phyloP scores from a whole-genome alignment of 2,113 vertebrate genomes.

The Oxyruncus cristatus region DNA sequence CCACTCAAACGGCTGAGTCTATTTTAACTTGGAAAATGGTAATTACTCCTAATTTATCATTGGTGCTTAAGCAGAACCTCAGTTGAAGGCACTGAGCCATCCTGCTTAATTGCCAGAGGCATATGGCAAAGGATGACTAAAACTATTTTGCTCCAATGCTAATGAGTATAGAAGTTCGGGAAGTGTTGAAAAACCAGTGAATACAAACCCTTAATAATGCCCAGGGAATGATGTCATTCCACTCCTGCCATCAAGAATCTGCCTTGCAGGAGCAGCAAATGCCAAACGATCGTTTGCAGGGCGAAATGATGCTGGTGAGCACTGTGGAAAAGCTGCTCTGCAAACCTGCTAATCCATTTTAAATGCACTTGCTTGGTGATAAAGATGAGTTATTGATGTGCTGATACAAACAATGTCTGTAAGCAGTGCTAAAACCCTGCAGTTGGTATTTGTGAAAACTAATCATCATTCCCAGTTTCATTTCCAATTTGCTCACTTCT shows the following conservation, averaged over 20 bases:
- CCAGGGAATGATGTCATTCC: background rate
- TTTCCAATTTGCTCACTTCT: background rate
- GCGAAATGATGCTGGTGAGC: background rate
- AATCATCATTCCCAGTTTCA: background rate
- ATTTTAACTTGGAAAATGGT: background rate
- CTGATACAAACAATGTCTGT: background rate
- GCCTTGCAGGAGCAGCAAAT: background rate
- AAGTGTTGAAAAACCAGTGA: background rate
- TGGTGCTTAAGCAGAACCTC: background rate
- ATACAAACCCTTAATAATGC: background rate
- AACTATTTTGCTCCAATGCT: background rate
- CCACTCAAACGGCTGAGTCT: background rate
- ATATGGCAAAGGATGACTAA: slow-evolving; percentile 13
- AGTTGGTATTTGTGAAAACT: background rate
- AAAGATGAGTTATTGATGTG: background rate
- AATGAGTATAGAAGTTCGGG: background rate
- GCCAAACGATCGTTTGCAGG: background rate
- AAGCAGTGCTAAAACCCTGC: background rate
- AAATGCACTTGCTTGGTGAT: background rate
- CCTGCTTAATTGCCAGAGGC: background rate
- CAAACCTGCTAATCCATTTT: background rate
- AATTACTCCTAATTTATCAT: background rate
- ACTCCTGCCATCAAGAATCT: background rate
- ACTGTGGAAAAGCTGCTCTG: background rate
- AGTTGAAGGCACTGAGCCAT: background rate